Conservation (phyloP, 53 echinoderm and acorn worm species). For the Paracentrotus lividus region DNA sequence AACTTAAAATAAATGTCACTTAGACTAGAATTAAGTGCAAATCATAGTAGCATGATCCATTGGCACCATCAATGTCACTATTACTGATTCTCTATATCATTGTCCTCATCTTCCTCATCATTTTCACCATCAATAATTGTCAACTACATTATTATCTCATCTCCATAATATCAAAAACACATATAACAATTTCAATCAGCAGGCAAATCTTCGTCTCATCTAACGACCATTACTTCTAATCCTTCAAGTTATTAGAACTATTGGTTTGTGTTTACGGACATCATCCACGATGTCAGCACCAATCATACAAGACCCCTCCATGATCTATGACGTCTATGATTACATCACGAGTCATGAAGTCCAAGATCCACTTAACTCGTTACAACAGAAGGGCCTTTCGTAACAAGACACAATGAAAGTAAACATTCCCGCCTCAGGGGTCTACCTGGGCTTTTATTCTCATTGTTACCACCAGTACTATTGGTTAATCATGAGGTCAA, state of each 20-base stretch:
- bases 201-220: background rate
- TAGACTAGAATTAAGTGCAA: background rate
- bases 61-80: background rate
- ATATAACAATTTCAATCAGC: background rate
- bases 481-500: conserved; percentile 47
- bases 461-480: conserved; percentile 16
- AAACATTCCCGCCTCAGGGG: conserved; percentile 35
- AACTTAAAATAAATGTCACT: too few species aligned
- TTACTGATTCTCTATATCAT: background rate
- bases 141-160: background rate
- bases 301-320: conserved; percentile 14
- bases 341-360: conserved; percentile 43
- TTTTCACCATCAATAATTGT: background rate
- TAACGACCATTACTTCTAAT: background rate
- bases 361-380: conserved; percentile 44
- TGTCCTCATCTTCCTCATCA: background rate
- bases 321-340: conserved; percentile 14
- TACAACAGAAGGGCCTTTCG: background rate
- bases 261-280: background rate
- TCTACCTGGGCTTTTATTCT: conserved; percentile 18
- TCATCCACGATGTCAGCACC: background rate
- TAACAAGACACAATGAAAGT: conserved; percentile 42
- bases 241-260: background rate
- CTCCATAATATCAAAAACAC: background rate
- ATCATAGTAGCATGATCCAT: background rate